Evolutionary conservation across 2,888 invertebrate species (phyloP).

Genomic region (Erpobdella octoculata): DNA sequence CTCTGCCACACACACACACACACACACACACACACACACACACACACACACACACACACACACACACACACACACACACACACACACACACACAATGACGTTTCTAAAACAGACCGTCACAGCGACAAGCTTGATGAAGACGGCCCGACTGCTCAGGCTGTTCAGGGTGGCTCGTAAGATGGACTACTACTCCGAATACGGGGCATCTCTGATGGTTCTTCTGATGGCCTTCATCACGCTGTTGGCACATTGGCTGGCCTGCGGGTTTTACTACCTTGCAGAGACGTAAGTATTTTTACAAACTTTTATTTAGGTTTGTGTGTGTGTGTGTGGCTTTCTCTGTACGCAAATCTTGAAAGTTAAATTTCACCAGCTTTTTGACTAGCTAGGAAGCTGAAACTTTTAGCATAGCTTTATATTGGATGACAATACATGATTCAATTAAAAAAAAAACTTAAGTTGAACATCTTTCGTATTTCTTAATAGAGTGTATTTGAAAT

Average conservation of each 20-base stretch:
- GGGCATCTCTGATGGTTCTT: slow-evolving; percentile 50
- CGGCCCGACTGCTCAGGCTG: slow-evolving; percentile 48
- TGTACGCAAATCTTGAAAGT: no score
- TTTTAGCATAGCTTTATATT: no score
- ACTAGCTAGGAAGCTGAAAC: no score
- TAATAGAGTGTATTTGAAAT: no score
- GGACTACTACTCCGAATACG: slow-evolving; percentile 52
- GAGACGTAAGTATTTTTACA: not conserved
- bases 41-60: slow-evolving; percentile 26
- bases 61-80: slow-evolving; percentile 25
- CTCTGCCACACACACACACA: no score
- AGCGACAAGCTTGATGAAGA: slow-evolving; percentile 50
- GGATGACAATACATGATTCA: no score
- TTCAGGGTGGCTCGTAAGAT: slow-evolving; percentile 50
- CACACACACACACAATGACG: no score
- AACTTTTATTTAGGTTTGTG: no score
- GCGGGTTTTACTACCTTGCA: slow-evolving; percentile 52
- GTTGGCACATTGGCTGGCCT: slow-evolving; percentile 52
- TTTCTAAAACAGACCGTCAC: slow-evolving; percentile 53
- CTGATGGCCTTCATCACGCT: slow-evolving; percentile 51
- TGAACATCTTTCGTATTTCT: no score
- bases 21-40: slow-evolving; percentile 28
- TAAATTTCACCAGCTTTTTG: not conserved
- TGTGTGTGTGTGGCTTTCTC: no score
- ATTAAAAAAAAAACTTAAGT: no score